Conservation (phyloP, 2,888 invertebrate genomes). For the Endotricha flammealis region DNA sequence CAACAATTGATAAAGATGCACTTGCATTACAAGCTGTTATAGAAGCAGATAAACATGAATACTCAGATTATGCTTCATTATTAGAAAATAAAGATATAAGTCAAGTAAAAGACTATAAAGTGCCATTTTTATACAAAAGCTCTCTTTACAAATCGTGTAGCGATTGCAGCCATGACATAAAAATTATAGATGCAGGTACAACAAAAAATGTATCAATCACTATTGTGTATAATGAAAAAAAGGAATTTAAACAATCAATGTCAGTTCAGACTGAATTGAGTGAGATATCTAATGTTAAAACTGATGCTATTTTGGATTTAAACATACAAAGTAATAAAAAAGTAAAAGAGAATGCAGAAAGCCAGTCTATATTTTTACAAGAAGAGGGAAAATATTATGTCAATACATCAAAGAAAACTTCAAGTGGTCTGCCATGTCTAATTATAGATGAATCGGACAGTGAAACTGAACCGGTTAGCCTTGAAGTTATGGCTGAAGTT, state of each 20-base stretch:
- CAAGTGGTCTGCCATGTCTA: too few relatives aligned
- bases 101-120: conserved; percentile 21
- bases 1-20: conserved; percentile 51
- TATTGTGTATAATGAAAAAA: conserved; percentile 31
- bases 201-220: conserved; percentile 39
- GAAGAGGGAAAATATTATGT: too few relatives aligned
- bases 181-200: conserved; percentile 6
- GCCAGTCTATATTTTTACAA: too few relatives aligned
- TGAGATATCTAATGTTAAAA: conserved; percentile 12
- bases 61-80: conserved; percentile 18
- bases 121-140: conserved; percentile 53
- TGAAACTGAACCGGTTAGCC: conserved; percentile 35
- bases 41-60: conserved; percentile 36
- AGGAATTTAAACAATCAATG: conserved; percentile 25
- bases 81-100: conserved; percentile 10
- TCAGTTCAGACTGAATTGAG: conserved; percentile 44
- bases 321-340: too few relatives aligned
- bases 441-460: conserved; percentile 55
- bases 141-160: conserved; percentile 36
- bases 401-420: conserved; percentile 15
- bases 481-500: conserved; percentile 49
- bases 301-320: too few relatives aligned
- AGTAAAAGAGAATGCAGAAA: too few relatives aligned
- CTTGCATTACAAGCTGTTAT: conserved; percentile 49
- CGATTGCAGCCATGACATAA: conserved; percentile 23